Evolutionary conservation across 2,113 vertebrate species (phyloP).

Genomic region (Gasterosteus aculeatus): DNA sequence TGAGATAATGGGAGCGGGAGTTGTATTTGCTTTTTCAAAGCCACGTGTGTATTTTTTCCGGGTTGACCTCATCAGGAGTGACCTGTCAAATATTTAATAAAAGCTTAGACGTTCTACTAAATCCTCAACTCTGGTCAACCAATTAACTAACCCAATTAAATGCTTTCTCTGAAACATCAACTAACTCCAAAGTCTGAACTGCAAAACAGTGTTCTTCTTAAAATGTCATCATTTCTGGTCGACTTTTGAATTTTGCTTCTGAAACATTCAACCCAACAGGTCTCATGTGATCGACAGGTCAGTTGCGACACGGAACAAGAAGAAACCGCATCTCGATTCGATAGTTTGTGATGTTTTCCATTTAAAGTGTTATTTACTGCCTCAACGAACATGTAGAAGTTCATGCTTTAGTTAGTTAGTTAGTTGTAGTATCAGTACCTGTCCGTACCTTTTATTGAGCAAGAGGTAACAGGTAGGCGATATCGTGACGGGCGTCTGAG

Average conservation of each 20-base stretch:
- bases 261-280: neutral
- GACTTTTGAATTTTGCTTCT: neutral
- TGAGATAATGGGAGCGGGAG: neutral
- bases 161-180: neutral
- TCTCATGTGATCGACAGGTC: neutral
- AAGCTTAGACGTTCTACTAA: too few relatives aligned
- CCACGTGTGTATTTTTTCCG: neutral
- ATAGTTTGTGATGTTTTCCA: neutral
- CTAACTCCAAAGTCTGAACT: neutral
- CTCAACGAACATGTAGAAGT: neutral
- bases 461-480: constrained; percentile 67
- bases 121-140: neutral
- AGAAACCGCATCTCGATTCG: neutral
- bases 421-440: neutral
- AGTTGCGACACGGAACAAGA: neutral
- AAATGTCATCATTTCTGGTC: neutral
- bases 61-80: neutral
- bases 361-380: neutral
- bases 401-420: neutral
- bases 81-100: neutral
- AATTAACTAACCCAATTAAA: neutral
- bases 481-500: constrained; percentile 31
- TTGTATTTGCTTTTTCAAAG: neutral
- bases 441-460: constrained; percentile 67
- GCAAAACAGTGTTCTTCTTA: neutral